A percentile compares a stretch with the other conserved stretches of the same genome.
These are phyloP conservation scores for Cantharis rustica DNA, from an alignment of 2,888 invertebrate genomes.

Conservation along the genomic window DNA sequence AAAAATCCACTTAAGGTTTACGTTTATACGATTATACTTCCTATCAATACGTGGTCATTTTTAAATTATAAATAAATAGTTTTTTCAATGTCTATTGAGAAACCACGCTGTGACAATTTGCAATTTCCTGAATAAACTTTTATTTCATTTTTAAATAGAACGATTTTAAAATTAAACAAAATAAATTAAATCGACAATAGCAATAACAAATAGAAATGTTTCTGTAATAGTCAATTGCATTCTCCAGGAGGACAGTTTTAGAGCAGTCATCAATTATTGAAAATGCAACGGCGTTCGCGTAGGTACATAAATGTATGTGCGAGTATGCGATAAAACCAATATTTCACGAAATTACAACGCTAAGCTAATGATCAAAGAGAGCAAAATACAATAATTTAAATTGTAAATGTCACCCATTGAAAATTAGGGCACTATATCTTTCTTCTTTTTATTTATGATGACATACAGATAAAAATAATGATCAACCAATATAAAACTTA, in stretches of 20 bases:
- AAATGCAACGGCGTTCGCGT: conserved; percentile 20
- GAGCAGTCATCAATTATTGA: conserved; percentile 25
- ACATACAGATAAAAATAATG: not conserved
- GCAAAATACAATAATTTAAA: conserved; percentile 23
- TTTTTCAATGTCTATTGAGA: too few species aligned
- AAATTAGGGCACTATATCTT: conserved; percentile 11
- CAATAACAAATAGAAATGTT: conserved; percentile 18
- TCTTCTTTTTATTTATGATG: not conserved
- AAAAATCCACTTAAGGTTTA: too few species aligned
- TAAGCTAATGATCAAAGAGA: conserved; percentile 15
- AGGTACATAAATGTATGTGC: conserved; percentile 26
- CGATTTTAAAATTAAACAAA: not conserved
- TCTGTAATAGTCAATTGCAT: conserved; percentile 25
- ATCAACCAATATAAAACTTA: not conserved
- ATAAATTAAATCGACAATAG: conserved; percentile 4
- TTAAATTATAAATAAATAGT: too few species aligned
- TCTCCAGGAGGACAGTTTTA: conserved; percentile 25
- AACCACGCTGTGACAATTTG: too few species aligned
- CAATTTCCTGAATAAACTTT: not conserved
- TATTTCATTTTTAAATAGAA: not conserved
- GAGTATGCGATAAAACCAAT: conserved; percentile 27
- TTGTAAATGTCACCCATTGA: conserved; percentile 22
- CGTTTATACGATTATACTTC: too few species aligned
- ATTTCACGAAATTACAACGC: conserved; percentile 27
- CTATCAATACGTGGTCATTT: too few species aligned